Evolutionary conservation across 2,888 invertebrate species (phyloP), one percentile per base, ranked within the genome.

Genomic region (Diarsia mendica): DNA sequence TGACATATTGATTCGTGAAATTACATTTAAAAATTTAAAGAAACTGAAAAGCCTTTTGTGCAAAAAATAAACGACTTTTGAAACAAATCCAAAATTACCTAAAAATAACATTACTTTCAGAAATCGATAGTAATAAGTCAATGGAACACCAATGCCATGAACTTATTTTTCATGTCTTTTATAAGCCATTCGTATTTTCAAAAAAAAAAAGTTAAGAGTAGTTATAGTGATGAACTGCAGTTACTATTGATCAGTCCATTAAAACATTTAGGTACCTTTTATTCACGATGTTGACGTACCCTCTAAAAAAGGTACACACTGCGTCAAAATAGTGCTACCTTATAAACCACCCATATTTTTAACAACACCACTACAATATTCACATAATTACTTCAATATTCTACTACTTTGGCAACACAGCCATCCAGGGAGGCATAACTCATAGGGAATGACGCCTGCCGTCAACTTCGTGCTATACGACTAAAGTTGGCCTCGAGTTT

Each of bases 341-440:
- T 8, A 33, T 60, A 76, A 70, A 63, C 44, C 2, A 55, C 3
- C 77, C 53, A 55, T 64, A 70, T 70, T 70, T 75, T 71, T 20
- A 49, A 44, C 44, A 48, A n/a, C 60, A 48, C 46, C 33, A 8
- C 63, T 74, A 39, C 2, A 74, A 51, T 67, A 74, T 79, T 58
- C 64, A 53, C 18, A 13, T 72, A 53, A 63, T 78, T 44, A 78
- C 78, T 74, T 58, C 74, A 67, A 60, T 79, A 74, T 68, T 48
- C 63, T 28, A 67, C 58, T 74, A 79, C 67, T 65, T 58, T 55
- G 58, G 33, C 15, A 51, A 13, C 58, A 48, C 53, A 63, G 61
- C 66, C 72, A 67, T 58, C 79, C 23, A 58, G 67, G 79, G 79
- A 64, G 46, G 46, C 15, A 79, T 79, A 74, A 79, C 64, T 65